These are phyloP conservation scores for Ameiurus melas DNA, from an alignment of 2,113 vertebrate genomes.

Conservation along the genomic window DNA sequence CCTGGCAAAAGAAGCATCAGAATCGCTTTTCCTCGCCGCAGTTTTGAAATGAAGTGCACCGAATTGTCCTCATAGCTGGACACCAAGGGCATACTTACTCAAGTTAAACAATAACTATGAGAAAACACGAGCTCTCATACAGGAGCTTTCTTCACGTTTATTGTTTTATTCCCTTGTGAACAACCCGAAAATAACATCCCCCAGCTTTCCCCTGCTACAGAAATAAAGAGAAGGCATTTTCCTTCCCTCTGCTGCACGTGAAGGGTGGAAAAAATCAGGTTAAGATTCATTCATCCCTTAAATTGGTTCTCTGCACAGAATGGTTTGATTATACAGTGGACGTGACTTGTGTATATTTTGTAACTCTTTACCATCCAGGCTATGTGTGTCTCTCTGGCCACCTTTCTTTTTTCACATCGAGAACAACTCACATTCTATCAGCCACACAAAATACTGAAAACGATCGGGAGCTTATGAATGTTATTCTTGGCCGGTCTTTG, in stretches of 20 bases:
- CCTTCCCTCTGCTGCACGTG: constrained; percentile 69
- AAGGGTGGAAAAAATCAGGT: constrained; percentile 61
- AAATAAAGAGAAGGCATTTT: constrained; percentile 70
- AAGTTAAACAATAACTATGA: neutral
- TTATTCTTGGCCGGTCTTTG: neutral
- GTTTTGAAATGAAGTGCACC: constrained; percentile 20
- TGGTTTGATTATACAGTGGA: constrained; percentile 71
- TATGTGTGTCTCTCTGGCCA: neutral
- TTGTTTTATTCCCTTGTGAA: constrained; percentile 7
- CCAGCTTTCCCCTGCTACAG: neutral
- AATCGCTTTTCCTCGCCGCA: neutral
- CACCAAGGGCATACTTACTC: constrained; percentile 7
- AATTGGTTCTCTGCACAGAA: constrained; percentile 82
- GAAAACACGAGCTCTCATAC: neutral
- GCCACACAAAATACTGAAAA: neutral
- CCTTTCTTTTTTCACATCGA: neutral
- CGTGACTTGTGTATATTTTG: constrained; percentile 50
- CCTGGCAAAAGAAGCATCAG: neutral
- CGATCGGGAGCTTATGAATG: neutral
- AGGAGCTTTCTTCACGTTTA: neutral
- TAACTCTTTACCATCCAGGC: constrained; percentile 16
- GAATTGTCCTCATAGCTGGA: constrained; percentile 39
- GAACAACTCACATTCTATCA: neutral
- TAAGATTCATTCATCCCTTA: constrained; percentile 83
- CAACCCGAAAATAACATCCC: neutral